phyloP scores from a whole-genome alignment of 2,797 vertebrate species.

The Oceanodroma leucorhoa region DNA sequence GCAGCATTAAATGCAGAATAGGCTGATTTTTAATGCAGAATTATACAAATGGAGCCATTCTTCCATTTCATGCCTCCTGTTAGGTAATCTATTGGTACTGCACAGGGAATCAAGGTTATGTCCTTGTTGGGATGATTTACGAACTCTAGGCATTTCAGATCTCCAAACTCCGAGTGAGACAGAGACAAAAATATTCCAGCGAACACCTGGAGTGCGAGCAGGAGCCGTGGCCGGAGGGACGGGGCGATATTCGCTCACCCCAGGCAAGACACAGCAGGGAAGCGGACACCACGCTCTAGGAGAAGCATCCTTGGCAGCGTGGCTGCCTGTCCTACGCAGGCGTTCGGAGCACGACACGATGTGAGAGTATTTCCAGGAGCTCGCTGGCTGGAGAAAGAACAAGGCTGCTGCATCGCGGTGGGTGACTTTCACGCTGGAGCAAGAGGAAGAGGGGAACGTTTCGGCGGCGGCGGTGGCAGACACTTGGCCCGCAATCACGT shows the following conservation, averaged over 20 bases:
- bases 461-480: not conserved
- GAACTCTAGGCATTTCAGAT: not conserved
- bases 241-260: not conserved
- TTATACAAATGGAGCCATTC: constrained; percentile 62
- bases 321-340: not conserved
- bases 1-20: constrained; percentile 53
- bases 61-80: constrained; percentile 58
- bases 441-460: not conserved
- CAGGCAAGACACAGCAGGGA: not conserved
- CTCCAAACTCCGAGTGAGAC: not conserved
- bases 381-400: not conserved
- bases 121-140: constrained; percentile 68
- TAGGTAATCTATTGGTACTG: constrained; percentile 35
- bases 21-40: constrained; percentile 61
- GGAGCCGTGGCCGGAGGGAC: not conserved
- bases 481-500: not conserved
- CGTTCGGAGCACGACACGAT: rapidly evolving
- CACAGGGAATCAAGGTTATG: constrained; percentile 61
- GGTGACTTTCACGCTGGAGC: not conserved
- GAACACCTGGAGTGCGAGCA: not conserved
- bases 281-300: rapidly evolving
- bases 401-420: not conserved
- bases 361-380: not conserved
- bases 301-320: not conserved
- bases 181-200: not conserved